Evolutionary conservation across 2,113 vertebrate genomes (phyloP).

Genomic region (Ctenomys sociabilis): DNA sequence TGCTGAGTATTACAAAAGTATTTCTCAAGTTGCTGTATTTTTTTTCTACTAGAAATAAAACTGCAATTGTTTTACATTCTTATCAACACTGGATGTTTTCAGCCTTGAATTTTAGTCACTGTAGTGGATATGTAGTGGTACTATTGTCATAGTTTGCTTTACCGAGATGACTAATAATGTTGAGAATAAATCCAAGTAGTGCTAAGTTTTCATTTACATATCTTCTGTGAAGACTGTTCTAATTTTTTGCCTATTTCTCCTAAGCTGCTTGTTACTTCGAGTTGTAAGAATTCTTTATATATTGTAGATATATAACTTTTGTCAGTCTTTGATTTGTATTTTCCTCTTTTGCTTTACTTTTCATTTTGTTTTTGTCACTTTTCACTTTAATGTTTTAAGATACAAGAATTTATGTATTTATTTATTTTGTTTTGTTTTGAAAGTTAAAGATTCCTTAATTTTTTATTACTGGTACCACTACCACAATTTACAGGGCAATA

Average conservation of each 20-base stretch:
- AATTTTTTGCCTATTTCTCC: background rate
- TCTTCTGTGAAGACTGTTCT: background rate
- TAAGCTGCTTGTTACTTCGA: background rate
- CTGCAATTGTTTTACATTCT: background rate
- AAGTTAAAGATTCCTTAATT: constrained; percentile 92
- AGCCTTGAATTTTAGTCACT: background rate
- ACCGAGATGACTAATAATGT: background rate
- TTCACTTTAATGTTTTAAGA: background rate
- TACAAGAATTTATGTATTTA: background rate
- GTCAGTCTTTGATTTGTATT: background rate
- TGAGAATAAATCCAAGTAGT: background rate
- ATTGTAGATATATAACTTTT: background rate
- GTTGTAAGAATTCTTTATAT: background rate
- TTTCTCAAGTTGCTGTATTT: background rate
- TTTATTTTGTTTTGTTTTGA: constrained; percentile 27
- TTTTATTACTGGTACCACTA: constrained; percentile 95
- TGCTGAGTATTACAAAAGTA: background rate
- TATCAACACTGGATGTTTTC: background rate
- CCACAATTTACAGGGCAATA: constrained; percentile 95
- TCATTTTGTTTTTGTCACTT: background rate
- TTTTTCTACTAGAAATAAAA: background rate
- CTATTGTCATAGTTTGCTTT: background rate
- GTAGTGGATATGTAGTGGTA: background rate
- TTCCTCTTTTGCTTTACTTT: background rate
- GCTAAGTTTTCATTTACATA: constrained; percentile 6